These are phyloP conservation scores for Garra rufa DNA, from an alignment of 2,113 vertebrate species.

Conservation along the genomic window DNA sequence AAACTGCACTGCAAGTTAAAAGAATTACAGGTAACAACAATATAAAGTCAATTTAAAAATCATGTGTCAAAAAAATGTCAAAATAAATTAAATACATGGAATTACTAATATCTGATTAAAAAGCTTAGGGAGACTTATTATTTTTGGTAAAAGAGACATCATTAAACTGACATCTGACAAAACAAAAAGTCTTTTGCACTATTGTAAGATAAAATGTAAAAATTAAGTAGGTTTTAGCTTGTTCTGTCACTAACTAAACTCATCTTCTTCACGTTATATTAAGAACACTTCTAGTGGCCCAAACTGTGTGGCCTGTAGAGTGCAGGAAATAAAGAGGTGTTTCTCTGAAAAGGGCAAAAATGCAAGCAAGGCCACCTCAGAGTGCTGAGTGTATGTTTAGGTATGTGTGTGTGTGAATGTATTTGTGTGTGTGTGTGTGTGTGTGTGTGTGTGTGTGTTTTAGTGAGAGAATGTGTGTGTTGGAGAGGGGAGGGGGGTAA, in stretches of 20 bases:
- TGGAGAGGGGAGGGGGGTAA: background rate
- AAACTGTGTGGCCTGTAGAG: background rate
- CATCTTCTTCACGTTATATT: background rate
- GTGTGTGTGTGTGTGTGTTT: background rate
- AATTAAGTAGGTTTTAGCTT: background rate
- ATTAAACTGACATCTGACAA: background rate
- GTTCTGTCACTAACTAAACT: background rate
- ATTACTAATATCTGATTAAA: background rate
- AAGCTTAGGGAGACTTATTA: background rate
- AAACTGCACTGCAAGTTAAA: background rate
- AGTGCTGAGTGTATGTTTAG: slow-evolving; percentile 38
- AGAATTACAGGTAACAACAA: background rate
- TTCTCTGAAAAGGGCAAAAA: slow-evolving; percentile 32
- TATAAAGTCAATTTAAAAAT: background rate
- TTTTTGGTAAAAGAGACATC: background rate
- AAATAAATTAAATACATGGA: too few relatives aligned
- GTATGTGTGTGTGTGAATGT: slow-evolving; percentile 23
- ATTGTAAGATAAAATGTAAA: background rate
- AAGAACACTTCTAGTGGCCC: slow-evolving; percentile 13
- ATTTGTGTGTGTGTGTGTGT: slow-evolving; percentile 66
- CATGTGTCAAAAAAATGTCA: background rate
- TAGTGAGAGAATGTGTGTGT: slow-evolving; percentile 64
- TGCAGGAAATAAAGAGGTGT: slow-evolving; percentile 42
- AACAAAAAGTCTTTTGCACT: background rate
- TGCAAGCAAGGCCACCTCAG: slow-evolving; percentile 50